A percentile compares a stretch with the other conserved stretches of the same genome.
Conservation (phyloP, 2,797 vertebrate species). For the Sarcoramphus papa region DNA sequence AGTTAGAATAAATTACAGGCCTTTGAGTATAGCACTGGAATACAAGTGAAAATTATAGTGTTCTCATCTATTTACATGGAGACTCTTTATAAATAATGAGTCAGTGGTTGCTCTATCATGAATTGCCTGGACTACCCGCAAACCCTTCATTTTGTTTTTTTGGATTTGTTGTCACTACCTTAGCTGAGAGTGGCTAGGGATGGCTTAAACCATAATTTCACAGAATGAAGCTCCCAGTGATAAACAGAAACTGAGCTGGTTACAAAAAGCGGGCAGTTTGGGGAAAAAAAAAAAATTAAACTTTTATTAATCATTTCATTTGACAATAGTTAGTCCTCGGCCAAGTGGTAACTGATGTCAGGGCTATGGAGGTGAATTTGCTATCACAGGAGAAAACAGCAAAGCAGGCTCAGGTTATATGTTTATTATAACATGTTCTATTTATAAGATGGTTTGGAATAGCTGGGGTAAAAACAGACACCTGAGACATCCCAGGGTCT, state of each 20-base stretch:
- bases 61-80: constrained; percentile 43
- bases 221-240: neutral
- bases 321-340: neutral
- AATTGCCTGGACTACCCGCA: neutral
- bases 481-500: neutral
- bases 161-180: neutral
- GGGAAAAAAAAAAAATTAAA: neutral
- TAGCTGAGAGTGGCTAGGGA: neutral
- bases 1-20: neutral
- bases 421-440: neutral
- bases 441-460: neutral
- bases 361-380: neutral
- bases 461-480: neutral
- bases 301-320: neutral
- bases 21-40: neutral
- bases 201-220: neutral
- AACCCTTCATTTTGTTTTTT: neutral
- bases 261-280: neutral
- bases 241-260: neutral
- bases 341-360: neutral
- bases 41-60: constrained; percentile 11
- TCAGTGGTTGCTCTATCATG: neutral
- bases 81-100: constrained; percentile 33
- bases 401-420: neutral
- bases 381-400: neutral